Conservation (phyloP, 2,113 vertebrate species). For the Capreolus pygargus region DNA sequence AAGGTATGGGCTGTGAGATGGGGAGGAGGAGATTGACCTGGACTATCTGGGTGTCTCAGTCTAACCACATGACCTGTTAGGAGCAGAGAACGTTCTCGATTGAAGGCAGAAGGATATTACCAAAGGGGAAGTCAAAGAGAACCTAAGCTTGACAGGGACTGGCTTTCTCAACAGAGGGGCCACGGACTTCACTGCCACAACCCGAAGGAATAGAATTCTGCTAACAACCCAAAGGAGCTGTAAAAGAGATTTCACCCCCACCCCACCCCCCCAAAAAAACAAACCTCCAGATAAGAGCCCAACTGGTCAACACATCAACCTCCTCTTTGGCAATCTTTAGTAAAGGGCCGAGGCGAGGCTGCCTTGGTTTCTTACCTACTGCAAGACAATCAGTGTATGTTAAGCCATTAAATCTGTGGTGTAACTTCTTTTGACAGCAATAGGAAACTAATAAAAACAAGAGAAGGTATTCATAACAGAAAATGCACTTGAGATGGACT, state of each 20-base stretch:
- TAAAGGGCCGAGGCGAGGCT: neutral
- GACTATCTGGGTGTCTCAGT: neutral
- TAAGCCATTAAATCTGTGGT: neutral
- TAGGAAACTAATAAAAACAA: neutral
- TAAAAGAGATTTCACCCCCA: neutral
- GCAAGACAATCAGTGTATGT: neutral
- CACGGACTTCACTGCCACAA: neutral
- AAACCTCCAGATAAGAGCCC: neutral
- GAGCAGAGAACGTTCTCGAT: neutral
- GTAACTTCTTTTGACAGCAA: neutral
- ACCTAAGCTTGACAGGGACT: neutral
- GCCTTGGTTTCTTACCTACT: neutral
- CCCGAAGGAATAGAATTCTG: neutral
- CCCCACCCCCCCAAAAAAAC: rapidly evolving
- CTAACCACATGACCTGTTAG: neutral
- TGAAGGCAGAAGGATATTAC: neutral
- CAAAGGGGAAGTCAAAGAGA: neutral
- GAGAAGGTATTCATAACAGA: neutral
- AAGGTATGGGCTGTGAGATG: neutral
- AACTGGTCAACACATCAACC: neutral
- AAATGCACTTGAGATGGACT: neutral
- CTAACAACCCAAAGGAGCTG: neutral
- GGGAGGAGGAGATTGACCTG: neutral
- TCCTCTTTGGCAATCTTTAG: neutral
- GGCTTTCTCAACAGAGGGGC: neutral